These are phyloP conservation scores for Ptycholaimellus sp. DNA, from an alignment of 2,888 invertebrate genomes.

Conservation along the genomic window DNA sequence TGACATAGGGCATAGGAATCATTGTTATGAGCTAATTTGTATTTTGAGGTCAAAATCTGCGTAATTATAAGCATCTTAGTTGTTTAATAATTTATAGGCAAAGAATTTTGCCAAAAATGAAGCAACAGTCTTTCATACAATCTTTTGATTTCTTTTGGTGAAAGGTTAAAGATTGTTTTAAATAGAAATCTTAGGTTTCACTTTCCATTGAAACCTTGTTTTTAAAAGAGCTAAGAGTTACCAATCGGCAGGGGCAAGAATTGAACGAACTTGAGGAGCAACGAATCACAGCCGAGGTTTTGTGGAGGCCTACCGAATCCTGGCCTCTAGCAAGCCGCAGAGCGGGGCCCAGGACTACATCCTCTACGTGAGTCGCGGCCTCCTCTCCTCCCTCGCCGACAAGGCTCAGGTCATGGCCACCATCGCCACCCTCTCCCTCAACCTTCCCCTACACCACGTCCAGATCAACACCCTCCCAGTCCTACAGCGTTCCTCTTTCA, in stretches of 20 bases:
- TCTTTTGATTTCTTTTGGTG: too few species aligned
- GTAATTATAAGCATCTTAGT: too few species aligned
- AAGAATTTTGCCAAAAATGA: too few species aligned
- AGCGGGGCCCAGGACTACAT: slow-evolving; percentile 22
- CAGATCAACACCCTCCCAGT: slow-evolving; percentile 44
- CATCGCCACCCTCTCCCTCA: slow-evolving; percentile 30
- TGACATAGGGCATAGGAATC: too few species aligned
- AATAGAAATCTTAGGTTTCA: too few species aligned
- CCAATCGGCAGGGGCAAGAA: not conserved
- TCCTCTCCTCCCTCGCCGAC: slow-evolving; percentile 39
- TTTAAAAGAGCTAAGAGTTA: not conserved
- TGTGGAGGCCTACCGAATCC: slow-evolving; percentile 34
- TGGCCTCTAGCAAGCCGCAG: slow-evolving; percentile 13
- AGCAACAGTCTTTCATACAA: too few species aligned
- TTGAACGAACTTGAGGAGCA: slow-evolving; percentile 17
- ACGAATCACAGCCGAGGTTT: slow-evolving; percentile 45
- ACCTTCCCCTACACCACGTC: slow-evolving; percentile 27
- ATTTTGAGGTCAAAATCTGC: too few species aligned
- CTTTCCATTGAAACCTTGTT: too few species aligned
- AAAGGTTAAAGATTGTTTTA: too few species aligned
- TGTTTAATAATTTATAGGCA: too few species aligned
- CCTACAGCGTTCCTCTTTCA: slow-evolving; percentile 38
- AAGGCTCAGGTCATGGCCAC: slow-evolving; percentile 37
- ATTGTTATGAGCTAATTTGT: too few species aligned
- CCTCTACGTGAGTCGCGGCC: slow-evolving; percentile 41